A percentile compares a stretch with the other conserved stretches of the same genome.
Evolutionary conservation across 2,888 invertebrate species (phyloP).

Genomic region (Kryphioiulus occultus): DNA sequence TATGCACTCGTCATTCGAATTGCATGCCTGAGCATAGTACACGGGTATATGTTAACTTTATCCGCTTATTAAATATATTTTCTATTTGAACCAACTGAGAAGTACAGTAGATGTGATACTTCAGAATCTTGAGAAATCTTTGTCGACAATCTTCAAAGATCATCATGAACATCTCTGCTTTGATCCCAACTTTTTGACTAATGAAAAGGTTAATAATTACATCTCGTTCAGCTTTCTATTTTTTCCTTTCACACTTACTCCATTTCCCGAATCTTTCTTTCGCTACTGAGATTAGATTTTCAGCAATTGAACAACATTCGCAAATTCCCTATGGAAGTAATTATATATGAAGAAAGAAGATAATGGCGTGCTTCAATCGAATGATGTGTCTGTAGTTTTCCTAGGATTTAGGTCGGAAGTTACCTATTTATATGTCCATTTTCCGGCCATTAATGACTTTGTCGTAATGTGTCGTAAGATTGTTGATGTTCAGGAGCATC

Average conservation of each 20-base stretch:
- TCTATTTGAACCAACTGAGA: too few relatives aligned
- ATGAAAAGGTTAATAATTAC: too few relatives aligned
- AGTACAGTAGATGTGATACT: too few relatives aligned
- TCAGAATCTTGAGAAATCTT: too few relatives aligned
- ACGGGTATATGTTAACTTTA: too few relatives aligned
- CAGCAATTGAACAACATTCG: not conserved
- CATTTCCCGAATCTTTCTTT: not conserved
- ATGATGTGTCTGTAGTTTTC: not conserved
- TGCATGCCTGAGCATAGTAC: too few relatives aligned
- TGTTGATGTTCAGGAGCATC: not conserved
- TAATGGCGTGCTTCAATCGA: not conserved
- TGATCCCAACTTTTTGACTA: too few relatives aligned
- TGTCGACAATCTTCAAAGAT: too few relatives aligned
- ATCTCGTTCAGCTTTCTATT: not conserved
- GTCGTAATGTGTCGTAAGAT: not conserved
- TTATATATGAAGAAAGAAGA: not conserved
- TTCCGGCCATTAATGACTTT: constrained; percentile 28
- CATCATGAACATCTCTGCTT: too few relatives aligned
- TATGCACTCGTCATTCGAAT: too few relatives aligned
- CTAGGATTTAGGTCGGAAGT: constrained; percentile 3
- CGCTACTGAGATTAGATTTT: not conserved
- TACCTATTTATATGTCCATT: not conserved
- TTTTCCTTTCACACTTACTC: not conserved
- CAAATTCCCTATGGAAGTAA: not conserved
- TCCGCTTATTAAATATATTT: too few relatives aligned